Conservation (phyloP, 2,888 invertebrate genomes). For the Aelia acuminata region DNA sequence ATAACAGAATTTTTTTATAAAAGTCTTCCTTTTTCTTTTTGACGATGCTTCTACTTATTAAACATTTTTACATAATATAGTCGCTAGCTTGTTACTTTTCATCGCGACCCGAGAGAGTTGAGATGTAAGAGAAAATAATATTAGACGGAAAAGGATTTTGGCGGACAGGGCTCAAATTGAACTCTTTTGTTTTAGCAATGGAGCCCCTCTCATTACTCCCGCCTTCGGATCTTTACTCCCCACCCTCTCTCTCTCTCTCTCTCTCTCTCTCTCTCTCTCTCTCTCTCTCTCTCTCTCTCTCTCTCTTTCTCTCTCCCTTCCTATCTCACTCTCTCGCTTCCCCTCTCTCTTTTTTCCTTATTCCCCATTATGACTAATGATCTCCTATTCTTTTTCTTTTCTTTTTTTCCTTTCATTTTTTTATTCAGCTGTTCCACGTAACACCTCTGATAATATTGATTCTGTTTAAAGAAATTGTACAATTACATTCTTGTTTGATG, state of each 20-base stretch:
- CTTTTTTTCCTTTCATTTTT: not conserved
- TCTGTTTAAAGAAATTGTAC: not conserved
- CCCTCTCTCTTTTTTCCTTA: not conserved
- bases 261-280: not conserved
- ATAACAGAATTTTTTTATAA: too few species aligned
- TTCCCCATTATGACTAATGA: slow-evolving; percentile 40
- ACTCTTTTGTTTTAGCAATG: slow-evolving; percentile 20
- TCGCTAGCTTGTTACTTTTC: too few species aligned
- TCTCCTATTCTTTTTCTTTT: not conserved
- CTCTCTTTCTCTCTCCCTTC: not conserved
- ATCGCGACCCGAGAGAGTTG: too few species aligned
- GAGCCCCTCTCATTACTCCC: not conserved
- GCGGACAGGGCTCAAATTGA: not conserved
- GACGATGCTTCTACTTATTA: too few species aligned
- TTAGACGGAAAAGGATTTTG: not conserved
- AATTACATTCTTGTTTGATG: not conserved
- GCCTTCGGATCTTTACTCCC: not conserved
- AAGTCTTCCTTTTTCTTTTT: too few species aligned
- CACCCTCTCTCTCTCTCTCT: not conserved
- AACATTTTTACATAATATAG: too few species aligned
- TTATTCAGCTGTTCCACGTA: not conserved
- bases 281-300: too few species aligned
- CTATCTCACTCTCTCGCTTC: not conserved
- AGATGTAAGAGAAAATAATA: not conserved
- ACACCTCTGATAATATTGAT: slow-evolving; percentile 23